A percentile compares a stretch with the other conserved stretches of the same genome.
Evolutionary conservation across 2,113 vertebrate species (phyloP).

Genomic region (Atlantisia rogersi): DNA sequence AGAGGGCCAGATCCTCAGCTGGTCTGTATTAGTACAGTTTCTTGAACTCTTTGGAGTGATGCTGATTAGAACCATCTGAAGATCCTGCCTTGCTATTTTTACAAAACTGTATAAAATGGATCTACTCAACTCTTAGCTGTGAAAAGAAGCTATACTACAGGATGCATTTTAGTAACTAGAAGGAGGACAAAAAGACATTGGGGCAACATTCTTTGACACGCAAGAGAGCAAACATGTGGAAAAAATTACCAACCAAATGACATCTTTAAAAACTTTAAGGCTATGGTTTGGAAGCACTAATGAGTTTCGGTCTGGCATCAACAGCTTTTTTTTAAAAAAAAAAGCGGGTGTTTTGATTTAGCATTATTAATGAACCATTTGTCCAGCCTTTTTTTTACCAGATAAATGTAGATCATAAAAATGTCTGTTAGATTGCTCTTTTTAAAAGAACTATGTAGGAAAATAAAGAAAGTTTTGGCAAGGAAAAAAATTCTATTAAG

Average conservation of each 20-base stretch:
- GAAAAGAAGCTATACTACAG: not conserved
- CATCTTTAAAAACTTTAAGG: not conserved
- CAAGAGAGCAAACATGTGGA: constrained; percentile 6
- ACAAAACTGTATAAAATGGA: not conserved
- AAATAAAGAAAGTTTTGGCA: not conserved
- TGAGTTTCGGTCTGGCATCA: constrained; percentile 16
- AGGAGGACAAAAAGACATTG: not conserved
- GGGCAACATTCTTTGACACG: not conserved
- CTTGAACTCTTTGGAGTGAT: constrained; percentile 19
- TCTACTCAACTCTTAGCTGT: not conserved
- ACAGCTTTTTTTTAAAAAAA: accelerated
- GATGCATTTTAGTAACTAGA: not conserved
- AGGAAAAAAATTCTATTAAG: not conserved
- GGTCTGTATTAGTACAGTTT: constrained; percentile 37
- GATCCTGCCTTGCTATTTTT: constrained; percentile 2
- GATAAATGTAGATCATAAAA: constrained; percentile 9
- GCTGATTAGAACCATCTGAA: constrained; percentile 53
- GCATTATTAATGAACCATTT: not conserved
- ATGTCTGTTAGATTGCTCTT: not conserved
- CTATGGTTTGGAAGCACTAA: constrained; percentile 3
- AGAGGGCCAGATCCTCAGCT: constrained; percentile 6
- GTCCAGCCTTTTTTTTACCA: not conserved
- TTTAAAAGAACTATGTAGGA: not conserved
- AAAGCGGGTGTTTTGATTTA: not conserved
- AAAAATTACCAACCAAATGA: constrained; percentile 5